Evolutionary conservation across 1,140 invertebrate genomes (phyloP).

Genomic region (Tyrophagus putrescentiae): DNA sequence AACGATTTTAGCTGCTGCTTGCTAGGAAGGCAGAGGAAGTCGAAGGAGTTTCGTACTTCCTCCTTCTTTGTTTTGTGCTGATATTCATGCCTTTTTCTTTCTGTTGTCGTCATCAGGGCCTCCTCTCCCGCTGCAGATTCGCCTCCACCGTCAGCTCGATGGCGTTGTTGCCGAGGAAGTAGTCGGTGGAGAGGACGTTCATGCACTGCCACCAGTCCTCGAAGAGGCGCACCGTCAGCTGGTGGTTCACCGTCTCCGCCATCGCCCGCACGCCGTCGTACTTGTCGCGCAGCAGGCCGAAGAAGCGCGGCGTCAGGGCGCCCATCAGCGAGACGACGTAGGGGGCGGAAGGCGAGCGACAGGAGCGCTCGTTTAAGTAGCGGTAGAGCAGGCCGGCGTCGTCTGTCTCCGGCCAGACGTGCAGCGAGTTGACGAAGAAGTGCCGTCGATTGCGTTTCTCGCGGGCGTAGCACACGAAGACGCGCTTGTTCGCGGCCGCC

Average conservation of each 20-base stretch:
- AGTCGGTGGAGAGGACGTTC: constrained; percentile 59
- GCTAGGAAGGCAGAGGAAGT: no score
- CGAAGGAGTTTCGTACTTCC: no score
- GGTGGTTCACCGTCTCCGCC: constrained; percentile 50
- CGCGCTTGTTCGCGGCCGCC: constrained; percentile 38
- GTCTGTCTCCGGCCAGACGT: constrained; percentile 46
- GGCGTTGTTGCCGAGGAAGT: constrained; percentile 53
- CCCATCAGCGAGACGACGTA: constrained; percentile 33
- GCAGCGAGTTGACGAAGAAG: constrained; percentile 38
- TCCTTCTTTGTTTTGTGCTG: no score
- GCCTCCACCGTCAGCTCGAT: constrained; percentile 49
- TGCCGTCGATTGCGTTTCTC: constrained; percentile 14
- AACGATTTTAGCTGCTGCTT: no score
- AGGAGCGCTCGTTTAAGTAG: constrained; percentile 31
- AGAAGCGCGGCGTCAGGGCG: constrained; percentile 57
- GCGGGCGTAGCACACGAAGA: constrained; percentile 43
- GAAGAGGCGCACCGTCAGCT: constrained; percentile 48
- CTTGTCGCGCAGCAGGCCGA: constrained; percentile 41
- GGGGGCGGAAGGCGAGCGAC: constrained; percentile 19
- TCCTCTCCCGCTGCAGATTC: constrained; percentile 30
- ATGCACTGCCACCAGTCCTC: constrained; percentile 48
- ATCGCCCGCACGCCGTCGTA: constrained; percentile 45
- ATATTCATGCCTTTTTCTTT: no score
- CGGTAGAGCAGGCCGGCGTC: constrained; percentile 36
- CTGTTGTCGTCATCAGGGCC: not conserved